Evolutionary conservation across 2,113 vertebrate species (phyloP), one percentile per base, ranked within the genome.

Genomic region (Calidris pygmaea): DNA sequence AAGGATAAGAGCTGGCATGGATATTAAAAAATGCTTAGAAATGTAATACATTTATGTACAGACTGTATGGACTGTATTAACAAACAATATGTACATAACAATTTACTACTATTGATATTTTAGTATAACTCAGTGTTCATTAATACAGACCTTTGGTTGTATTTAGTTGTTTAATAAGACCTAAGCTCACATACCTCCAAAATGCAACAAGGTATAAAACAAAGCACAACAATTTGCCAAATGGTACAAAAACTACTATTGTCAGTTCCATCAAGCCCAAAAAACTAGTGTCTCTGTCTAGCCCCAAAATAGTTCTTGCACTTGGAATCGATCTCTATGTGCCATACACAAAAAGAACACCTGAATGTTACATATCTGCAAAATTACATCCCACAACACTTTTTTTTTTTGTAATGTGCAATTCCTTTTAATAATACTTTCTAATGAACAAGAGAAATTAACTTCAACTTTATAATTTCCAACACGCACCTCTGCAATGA

Each of bases 1-100:
- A 98, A 98, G 94, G 89, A 53, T 94, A 96, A 93, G 96, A 97
- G 95, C 92, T 85, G 95, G 94, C 97, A 97, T 92, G 96, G 94
- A 96, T 96, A 97, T 98, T 98, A 97, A 98, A 98, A 98, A 98
- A 66, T 93, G 97, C 96, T 95, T 98, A 98, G 97, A 98, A 99
- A 98, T 97, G 98, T 94, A 97, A 96, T 93, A 93, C 83, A 95
- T 92, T 92, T 98, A 97, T 98, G 97, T 98, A 98, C 98, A 98
- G 94, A 95, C 95, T 92, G 87, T 88, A 47, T 1, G 95, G 96
- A 93, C 95, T 95, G 92, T 97, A 97, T 97, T 97, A 98, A 98
- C 97, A 98, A 98, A 98, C 82, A 82, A 90, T 98, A 98, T 98
- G 89, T 98, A 98, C 98, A 98, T 68, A 67, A 95, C 95, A 72